Conservation (phyloP, 2,888 invertebrate genomes). For the Diaphora mendica region DNA sequence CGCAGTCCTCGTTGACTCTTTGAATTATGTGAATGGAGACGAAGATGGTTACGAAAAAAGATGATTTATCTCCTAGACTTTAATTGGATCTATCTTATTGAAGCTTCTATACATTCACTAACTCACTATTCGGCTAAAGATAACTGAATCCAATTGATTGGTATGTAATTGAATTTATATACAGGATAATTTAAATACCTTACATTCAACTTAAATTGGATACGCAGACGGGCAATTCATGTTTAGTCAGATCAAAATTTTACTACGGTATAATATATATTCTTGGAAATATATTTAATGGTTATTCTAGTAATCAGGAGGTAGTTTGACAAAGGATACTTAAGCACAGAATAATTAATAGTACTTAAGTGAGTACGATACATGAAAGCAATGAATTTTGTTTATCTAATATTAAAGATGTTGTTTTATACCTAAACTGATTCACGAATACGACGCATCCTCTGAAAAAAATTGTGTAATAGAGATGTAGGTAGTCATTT, state of each 20-base stretch:
- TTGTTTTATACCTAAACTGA: no score
- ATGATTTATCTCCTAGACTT: not conserved
- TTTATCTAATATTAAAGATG: no score
- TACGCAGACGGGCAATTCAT: not conserved
- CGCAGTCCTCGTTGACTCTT: not conserved
- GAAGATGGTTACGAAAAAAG: not conserved
- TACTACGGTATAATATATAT: no score
- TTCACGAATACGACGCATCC: no score
- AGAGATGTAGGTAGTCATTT: no score
- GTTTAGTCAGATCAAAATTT: not conserved
- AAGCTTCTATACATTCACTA: not conserved
- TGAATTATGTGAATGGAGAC: not conserved
- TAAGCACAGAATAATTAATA: no score
- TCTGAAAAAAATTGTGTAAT: no score
- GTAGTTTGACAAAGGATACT: no score
- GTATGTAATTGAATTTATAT: not conserved
- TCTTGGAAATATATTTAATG: not conserved
- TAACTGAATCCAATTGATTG: conserved; percentile 2
- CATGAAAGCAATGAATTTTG: no score
- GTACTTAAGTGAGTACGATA: no score
- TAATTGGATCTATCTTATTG: not conserved
- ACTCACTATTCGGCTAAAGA: not conserved
- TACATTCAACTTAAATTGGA: not conserved
- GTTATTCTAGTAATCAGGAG: not conserved
- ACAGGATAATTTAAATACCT: not conserved